Base-by-base conservation (phyloP, 2,888 invertebrate genomes). In the Ferrisia virgata region DNA sequence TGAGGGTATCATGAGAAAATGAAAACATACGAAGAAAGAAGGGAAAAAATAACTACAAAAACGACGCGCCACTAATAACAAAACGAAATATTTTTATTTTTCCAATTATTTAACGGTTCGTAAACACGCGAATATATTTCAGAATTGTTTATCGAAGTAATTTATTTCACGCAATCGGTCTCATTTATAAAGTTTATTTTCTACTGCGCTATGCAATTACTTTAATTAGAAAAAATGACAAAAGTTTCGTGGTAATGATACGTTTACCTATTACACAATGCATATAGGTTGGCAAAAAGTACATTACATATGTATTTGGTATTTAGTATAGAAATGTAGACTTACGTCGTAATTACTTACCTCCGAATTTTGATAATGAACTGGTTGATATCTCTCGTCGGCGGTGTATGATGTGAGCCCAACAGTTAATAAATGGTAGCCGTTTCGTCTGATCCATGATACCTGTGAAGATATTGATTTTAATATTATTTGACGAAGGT, bases 321-420 rank as follows among this genome's bases (percentile, higher is more conserved):
- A n/a, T n/a, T n/a, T n/a, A n/a, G n/a, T n/a, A n/a, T n/a, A n/a
- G n/a, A n/a, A 47, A 18, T n/a, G 47, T 47, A 72, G 28, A n/a
- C n/a, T n/a, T n/a, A n/a, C n/a, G n/a, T n/a, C n/a, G n/a, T n/a
- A n/a, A n/a, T n/a, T n/a, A n/a, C 69, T 91, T 90, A 94, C 94
- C 92, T 95, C 95, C 87, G 95, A 94, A 90, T 95, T 94, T 87
- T 94, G 94, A 86, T 95, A 91, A 89, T 96, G 96, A 87, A 94
- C 93, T 78, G 95, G 94, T 88, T 94, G 94, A 89, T 95, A 96
- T 87, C 96, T 91, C 88, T 94, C 95, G 88, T 96, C 96, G 86
- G 95, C 95, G 87, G 95, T 95, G 89, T 96, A 96, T 2, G 96
- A 96, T 69, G 94, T 94, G 86, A 95, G 90, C 5, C 96, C 96